A percentile compares a stretch with the other conserved stretches of the same genome.
These are phyloP conservation scores for Operophtera brumata DNA, from an alignment of 2,888 invertebrate species.

Conservation along the genomic window DNA sequence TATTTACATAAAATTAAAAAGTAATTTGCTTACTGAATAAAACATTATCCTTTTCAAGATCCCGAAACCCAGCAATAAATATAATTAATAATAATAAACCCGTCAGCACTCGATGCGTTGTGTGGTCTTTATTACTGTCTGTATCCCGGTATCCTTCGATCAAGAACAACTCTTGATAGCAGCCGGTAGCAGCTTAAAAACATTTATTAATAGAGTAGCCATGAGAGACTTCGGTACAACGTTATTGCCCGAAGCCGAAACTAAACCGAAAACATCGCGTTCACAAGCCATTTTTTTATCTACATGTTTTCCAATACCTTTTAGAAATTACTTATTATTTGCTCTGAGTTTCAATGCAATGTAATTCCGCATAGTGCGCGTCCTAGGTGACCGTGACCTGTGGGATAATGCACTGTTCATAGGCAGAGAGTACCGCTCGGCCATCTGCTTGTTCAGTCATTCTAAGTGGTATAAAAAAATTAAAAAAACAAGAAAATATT, in stretches of 20 bases:
- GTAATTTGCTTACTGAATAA: constrained; percentile 14
- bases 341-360: too few species aligned
- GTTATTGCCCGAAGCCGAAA: not conserved
- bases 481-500: too few species aligned
- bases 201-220: constrained; percentile 28
- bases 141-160: constrained; percentile 27
- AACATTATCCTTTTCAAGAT: constrained; percentile 12
- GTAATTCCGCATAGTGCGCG: too few species aligned
- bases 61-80: constrained; percentile 27
- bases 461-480: too few species aligned
- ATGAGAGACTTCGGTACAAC: not conserved
- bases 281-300: too few species aligned
- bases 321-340: too few species aligned
- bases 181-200: constrained; percentile 18
- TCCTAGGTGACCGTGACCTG: too few species aligned
- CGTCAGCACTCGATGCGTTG: constrained; percentile 28
- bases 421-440: too few species aligned
- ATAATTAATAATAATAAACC: constrained; percentile 35
- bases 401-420: too few species aligned
- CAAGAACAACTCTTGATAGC: constrained; percentile 11
- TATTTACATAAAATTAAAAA: constrained; percentile 13
- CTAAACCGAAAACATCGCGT: not conserved
- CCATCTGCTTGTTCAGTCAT: too few species aligned
- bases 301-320: too few species aligned
- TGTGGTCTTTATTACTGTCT: constrained; percentile 36